phyloP scores from a whole-genome alignment of 2,888 invertebrate species.

The Eristalinus sepulchralis region DNA sequence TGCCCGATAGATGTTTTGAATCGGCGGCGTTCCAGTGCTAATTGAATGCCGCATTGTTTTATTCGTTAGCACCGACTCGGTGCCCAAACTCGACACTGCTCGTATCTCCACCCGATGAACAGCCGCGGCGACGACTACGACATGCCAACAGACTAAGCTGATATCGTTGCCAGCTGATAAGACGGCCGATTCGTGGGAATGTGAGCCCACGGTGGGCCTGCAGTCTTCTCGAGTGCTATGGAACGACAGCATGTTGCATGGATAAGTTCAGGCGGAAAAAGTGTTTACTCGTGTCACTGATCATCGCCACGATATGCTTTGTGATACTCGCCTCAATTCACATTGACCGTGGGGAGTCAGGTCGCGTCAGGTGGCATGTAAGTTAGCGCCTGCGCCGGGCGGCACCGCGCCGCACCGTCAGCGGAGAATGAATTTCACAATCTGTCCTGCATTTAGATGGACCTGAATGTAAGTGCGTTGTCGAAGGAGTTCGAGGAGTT shows the following conservation, averaged over 20 bases:
- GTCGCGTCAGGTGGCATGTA: constrained; percentile 35
- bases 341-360: constrained; percentile 38
- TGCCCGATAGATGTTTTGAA: background rate
- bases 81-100: background rate
- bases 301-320: constrained; percentile 34
- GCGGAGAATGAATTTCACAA: constrained; percentile 23
- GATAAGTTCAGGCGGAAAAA: constrained; percentile 35
- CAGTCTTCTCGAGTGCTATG: constrained; percentile 26
- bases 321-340: constrained; percentile 39
- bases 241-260: constrained; percentile 41
- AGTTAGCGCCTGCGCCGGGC: background rate
- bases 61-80: constrained; percentile 15
- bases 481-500: constrained; percentile 46
- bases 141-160: background rate
- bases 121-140: background rate
- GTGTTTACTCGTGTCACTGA: constrained; percentile 41
- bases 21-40: constrained; percentile 18
- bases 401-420: background rate
- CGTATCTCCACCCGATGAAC: background rate
- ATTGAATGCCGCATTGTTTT: constrained; percentile 22
- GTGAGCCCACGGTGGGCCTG: background rate
- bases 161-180: constrained; percentile 6
- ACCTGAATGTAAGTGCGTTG: constrained; percentile 30
- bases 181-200: background rate
- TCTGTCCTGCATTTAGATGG: constrained; percentile 27